Base-by-base conservation (phyloP, 2,888 invertebrate genomes). In the Ochlodes sylvanus region DNA sequence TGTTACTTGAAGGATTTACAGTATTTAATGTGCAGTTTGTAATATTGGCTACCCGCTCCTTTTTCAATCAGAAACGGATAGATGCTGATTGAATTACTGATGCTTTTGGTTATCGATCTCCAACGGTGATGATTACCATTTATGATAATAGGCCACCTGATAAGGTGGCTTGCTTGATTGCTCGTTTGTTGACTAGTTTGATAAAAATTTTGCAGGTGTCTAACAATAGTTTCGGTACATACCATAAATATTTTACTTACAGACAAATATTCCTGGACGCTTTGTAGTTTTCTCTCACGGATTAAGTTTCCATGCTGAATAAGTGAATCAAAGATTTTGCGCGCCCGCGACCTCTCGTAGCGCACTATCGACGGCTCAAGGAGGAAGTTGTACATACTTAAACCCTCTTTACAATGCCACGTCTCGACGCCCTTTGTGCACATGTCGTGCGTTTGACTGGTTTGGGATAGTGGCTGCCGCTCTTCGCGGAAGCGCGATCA, bases 401-500 rank as follows among this genome's bases (percentile, higher is more conserved):
- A 80, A 79, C 75, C 77, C 76, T 81, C 78, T 83, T 83, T 83
- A 86, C 80, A 87, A 84, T 83, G 78, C 81, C 81, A 82, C 83
- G 82, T 83, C 77, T 76, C 79, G 79, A 79, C 79, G 80, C 80
- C 84, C 83, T 86, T 85, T 88, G 82, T 88, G 82, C 83, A 86
- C 86, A 85, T 85, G 86, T 86, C 86, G 84, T 86, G 85, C 79
- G 81, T 86, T 84, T 85, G 83, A 84, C 86, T 88, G 82, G 84
- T 81, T 84, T 79, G 79, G 80, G 79, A 81, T 82, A 82, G 78
- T 74, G 71, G 76, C 79, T 79, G 80, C 78, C 73, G 76, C 81
- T 86, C 84, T 85, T 88, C 84, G 81, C 85, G 88, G 87, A 88
- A 88, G 86, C 80, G 76, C 82, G 88, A 88, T 89, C 77, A 71